Evolutionary conservation across 2,888 invertebrate species (phyloP), one percentile per base, ranked within the genome.

Genomic region (Tipula lateralis): DNA sequence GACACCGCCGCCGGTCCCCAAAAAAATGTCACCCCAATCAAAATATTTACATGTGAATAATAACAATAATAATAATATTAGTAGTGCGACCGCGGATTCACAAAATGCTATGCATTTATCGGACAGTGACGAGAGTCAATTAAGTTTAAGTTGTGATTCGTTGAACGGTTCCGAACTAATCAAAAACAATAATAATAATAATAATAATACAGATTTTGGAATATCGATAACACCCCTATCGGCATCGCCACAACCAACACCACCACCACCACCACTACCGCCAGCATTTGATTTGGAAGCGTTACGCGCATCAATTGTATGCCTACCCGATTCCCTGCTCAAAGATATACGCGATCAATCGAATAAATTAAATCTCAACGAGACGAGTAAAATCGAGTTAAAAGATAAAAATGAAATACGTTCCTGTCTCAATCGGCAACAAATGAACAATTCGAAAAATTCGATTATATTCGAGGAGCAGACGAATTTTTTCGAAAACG

Each of bases 121-220:
- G 16, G 93, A 92, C 87, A 94, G 94, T 88, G 94, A 91, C 87
- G 91, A 91, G 84, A 89, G 90, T 85, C 94, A 94, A 88, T 94
- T 94, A 86, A 95, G 94, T 87, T 92, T 95, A 88, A 96, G 96
- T 88, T 96, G 95, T 89, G 96, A 96, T 89, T 96, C 96, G 36
- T 90, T 96, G 86, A 96, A 95, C 89, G 94, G 94, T 87, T 93
- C 93, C 86, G 94, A 95, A 88, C 89, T 93, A 87, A 92, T 92
- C 88, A 86, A 87, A 1, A 91, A 91, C 12, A 84, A 81, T 50
- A 84, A 83, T 30, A 36, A 4, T n/a, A 82, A 13, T 7, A 84
- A 81, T 81, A 36, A 81, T 80, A 36, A 44, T 84, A 39, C 32
- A 13, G 50, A 84, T 66, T 66, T 84, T 29, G 30, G 83, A n/a